Conservation (phyloP, 1,140 invertebrate species). For the Sycophila sp. region DNA sequence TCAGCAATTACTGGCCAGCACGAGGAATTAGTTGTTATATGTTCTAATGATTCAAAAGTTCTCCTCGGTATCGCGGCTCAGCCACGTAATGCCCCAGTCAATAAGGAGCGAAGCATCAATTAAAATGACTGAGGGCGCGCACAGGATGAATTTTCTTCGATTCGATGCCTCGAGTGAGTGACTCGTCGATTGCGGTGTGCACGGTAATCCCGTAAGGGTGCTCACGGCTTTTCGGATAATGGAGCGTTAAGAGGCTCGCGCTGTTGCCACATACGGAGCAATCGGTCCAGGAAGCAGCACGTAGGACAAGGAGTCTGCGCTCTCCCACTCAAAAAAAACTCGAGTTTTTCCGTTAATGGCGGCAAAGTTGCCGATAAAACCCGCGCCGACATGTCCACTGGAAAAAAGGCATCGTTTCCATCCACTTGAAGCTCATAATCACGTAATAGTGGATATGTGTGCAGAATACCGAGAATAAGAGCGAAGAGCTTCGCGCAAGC, state of each 20-base stretch:
- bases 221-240: constrained; percentile 11
- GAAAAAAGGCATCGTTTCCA: constrained; percentile 19
- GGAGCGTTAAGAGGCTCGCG: not conserved
- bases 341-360: constrained; percentile 18
- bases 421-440: constrained; percentile 54
- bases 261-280: not conserved
- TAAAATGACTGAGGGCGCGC: not conserved
- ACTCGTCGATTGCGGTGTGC: not conserved
- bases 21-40: too few species aligned
- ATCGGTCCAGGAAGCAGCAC: too few species aligned
- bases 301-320: not conserved
- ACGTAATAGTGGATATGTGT: constrained; percentile 54
- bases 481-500: not conserved
- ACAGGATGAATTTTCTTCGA: not conserved
- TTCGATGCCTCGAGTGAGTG: not conserved
- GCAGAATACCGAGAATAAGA: constrained; percentile 44
- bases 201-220: not conserved
- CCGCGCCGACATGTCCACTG: not conserved
- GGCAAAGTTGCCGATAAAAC: not conserved
- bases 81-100: not conserved
- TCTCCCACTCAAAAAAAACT: not conserved
- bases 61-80: too few species aligned
- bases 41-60: too few species aligned
- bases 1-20: too few species aligned
- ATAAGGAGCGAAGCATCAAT: not conserved